These are phyloP conservation scores for Romanogobio albipinnatus DNA, from an alignment of 2,113 vertebrate genomes.

Conservation along the genomic window DNA sequence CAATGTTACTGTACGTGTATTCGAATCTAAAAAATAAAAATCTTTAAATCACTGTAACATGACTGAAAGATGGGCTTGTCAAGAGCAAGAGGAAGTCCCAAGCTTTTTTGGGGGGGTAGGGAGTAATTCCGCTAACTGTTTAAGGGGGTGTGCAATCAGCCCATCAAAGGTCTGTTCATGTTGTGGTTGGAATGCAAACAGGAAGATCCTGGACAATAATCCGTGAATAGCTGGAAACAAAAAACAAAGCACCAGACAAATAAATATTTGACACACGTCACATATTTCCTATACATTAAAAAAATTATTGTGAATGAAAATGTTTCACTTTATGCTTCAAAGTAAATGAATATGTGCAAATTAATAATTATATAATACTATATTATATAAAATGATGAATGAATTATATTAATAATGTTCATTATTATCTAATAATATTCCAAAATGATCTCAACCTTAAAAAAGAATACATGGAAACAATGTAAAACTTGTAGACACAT, in stretches of 20 bases:
- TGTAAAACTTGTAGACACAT: neutral
- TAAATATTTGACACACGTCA: neutral
- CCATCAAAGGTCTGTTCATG: slow-evolving; percentile 12
- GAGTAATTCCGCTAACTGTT: neutral
- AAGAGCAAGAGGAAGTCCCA: neutral
- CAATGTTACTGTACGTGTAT: neutral
- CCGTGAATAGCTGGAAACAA: slow-evolving; percentile 19
- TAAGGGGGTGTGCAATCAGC: neutral
- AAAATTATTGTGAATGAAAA: neutral
- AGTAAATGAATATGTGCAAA: neutral
- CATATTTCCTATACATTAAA: neutral
- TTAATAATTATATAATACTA: too few species aligned
- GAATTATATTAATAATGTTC: neutral
- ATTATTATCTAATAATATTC: neutral
- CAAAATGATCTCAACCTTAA: neutral
- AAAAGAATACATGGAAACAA: neutral
- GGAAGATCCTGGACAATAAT: slow-evolving; percentile 23
- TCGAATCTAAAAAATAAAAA: neutral
- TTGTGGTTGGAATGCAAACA: slow-evolving; percentile 23
- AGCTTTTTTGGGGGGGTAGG: neutral
- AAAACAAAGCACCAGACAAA: slow-evolving; percentile 31
- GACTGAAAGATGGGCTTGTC: neutral
- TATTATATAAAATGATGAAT: too few species aligned
- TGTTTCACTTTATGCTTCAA: neutral
- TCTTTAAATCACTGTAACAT: neutral